Evolutionary conservation across 2,113 vertebrate species (phyloP).

Genomic region (Gavialis gangeticus): DNA sequence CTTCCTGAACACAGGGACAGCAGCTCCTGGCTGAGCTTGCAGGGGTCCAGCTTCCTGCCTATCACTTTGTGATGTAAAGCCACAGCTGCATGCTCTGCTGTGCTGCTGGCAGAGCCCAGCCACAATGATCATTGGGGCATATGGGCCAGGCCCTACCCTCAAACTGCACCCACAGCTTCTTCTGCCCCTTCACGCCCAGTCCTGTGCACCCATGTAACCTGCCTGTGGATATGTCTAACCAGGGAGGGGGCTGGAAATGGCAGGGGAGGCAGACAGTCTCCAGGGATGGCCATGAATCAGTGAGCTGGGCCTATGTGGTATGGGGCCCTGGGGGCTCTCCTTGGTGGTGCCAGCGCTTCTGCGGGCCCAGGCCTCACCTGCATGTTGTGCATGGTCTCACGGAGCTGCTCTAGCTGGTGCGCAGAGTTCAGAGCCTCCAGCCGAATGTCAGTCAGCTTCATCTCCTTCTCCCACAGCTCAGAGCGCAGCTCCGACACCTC

Average conservation of each 20-base stretch:
- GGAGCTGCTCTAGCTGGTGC: slow-evolving; percentile 94
- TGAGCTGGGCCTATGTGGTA: too few relatives aligned
- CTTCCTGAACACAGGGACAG: not conserved
- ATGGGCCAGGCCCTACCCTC: not conserved
- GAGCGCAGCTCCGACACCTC: slow-evolving; percentile 92
- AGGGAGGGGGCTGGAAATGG: not conserved
- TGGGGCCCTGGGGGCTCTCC: too few relatives aligned
- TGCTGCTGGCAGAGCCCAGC: not conserved
- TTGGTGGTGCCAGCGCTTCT: rapidly evolving
- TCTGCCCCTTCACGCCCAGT: not conserved
- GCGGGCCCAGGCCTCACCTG: slow-evolving; percentile 79
- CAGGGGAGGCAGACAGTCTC: not conserved
- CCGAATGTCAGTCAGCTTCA: slow-evolving; percentile 95
- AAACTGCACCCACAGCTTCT: too few relatives aligned
- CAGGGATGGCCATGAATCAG: too few relatives aligned
- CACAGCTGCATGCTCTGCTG: too few relatives aligned
- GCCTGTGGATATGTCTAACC: not conserved
- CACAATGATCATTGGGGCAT: not conserved
- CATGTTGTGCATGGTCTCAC: slow-evolving; percentile 97
- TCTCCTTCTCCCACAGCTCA: slow-evolving; percentile 95
- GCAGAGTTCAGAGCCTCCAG: slow-evolving; percentile 95
- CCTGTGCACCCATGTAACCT: not conserved
- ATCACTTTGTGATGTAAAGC: not conserved
- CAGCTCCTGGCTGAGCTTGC: not conserved
- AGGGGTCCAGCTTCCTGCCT: not conserved